Evolutionary conservation across 2,888 invertebrate species (phyloP).

Genomic region (Sycophila texana): DNA sequence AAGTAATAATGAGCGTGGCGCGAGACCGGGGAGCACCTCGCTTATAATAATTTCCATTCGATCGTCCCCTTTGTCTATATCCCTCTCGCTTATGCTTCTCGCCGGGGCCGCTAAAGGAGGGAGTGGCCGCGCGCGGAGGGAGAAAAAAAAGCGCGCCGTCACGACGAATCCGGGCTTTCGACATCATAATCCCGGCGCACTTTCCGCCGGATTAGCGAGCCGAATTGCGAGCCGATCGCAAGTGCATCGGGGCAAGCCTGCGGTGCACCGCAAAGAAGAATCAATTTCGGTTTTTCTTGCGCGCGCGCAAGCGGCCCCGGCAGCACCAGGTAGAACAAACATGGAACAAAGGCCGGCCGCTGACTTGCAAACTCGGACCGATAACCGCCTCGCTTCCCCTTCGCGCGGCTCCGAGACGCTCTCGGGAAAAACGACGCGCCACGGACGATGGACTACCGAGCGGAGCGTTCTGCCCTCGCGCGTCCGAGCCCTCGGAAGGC

Average conservation of each 20-base stretch:
- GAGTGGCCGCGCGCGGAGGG: background rate
- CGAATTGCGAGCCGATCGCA: conserved; percentile 28
- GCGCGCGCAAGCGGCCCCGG: conserved; percentile 16
- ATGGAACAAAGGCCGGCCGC: conserved; percentile 64
- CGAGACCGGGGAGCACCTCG: background rate
- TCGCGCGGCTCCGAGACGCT: background rate
- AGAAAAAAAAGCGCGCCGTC: conserved; percentile 35
- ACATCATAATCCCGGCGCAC: conserved; percentile 51
- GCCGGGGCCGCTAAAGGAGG: background rate
- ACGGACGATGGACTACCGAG: background rate
- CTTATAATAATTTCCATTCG: conserved; percentile 24
- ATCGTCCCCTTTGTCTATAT: conserved; percentile 4
- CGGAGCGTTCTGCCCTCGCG: too few relatives aligned
- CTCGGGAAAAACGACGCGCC: conserved; percentile 5
- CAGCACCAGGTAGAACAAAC: conserved; percentile 66
- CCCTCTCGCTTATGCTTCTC: background rate
- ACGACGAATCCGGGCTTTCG: conserved; percentile 45
- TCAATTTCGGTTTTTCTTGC: conserved; percentile 71
- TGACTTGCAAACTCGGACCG: conserved; percentile 67
- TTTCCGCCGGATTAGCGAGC: conserved; percentile 52
- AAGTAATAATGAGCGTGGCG: background rate
- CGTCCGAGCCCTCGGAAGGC: too few relatives aligned
- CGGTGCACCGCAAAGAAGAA: conserved; percentile 65
- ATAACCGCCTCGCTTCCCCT: background rate
- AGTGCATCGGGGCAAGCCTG: background rate